Evolutionary conservation across 2,797 vertebrate genomes (phyloP).

Genomic region (Girardinus metallicus): DNA sequence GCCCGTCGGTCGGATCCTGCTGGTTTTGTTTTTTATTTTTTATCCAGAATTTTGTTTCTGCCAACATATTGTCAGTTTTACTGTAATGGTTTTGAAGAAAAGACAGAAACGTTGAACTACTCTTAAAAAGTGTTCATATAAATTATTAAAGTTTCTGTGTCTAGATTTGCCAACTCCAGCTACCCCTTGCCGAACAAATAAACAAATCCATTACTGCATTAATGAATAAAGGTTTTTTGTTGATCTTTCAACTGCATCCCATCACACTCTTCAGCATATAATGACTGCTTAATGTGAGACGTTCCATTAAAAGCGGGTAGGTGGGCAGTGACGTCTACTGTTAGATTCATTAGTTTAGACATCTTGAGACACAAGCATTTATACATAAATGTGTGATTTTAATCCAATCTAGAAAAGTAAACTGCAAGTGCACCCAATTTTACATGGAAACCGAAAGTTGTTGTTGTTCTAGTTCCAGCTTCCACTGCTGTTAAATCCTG

Average conservation of each 20-base stretch:
- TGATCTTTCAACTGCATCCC: not conserved
- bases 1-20: too few species aligned
- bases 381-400: not conserved
- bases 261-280: not conserved
- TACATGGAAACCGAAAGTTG: not conserved
- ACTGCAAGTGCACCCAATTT: not conserved
- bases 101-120: not conserved
- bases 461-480: not conserved
- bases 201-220: slow-evolving; percentile 8
- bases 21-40: not conserved
- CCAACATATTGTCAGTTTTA: not conserved
- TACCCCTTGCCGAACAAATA: not conserved
- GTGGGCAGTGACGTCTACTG: not conserved
- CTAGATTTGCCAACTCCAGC: not conserved
- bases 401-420: not conserved
- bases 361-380: not conserved
- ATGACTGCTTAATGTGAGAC: not conserved
- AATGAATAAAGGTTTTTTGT: not conserved
- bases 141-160: not conserved
- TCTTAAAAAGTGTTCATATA: not conserved
- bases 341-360: not conserved
- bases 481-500: not conserved
- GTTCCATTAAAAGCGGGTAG: slow-evolving; percentile 3
- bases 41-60: not conserved
- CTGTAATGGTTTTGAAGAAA: not conserved